Evolutionary conservation across 2,888 invertebrate species (phyloP).

Genomic region (Drosophila sordidula): DNA sequence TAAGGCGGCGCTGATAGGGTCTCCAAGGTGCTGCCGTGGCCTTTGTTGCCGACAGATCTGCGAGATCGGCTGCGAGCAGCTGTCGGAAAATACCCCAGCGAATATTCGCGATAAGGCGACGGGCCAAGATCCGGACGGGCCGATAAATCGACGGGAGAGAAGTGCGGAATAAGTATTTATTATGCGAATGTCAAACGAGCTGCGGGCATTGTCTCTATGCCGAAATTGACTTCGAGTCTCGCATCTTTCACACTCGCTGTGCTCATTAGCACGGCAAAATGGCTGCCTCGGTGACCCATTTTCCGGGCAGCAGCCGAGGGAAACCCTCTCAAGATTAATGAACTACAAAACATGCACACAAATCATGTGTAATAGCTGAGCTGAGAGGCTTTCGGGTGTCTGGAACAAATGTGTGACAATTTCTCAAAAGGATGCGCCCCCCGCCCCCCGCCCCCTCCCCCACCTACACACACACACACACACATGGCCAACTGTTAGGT

Average conservation of each 20-base stretch:
- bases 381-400: constrained; percentile 21
- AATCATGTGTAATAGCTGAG: constrained; percentile 66
- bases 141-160: no score
- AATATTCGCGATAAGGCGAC: constrained; percentile 28
- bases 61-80: constrained; percentile 58
- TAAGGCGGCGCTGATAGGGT: constrained; percentile 36
- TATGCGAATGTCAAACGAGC: constrained; percentile 37
- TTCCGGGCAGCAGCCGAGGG: constrained; percentile 5
- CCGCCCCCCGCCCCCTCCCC: background rate
- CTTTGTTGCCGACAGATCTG: constrained; percentile 7
- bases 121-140: constrained; percentile 1
- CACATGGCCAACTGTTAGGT: constrained; percentile 40
- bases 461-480: no score
- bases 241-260: constrained; percentile 15
- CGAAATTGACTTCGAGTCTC: constrained; percentile 3
- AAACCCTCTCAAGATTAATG: constrained; percentile 65
- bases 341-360: constrained; percentile 76
- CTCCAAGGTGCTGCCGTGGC: constrained; percentile 36
- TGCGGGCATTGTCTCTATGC: constrained; percentile 22
- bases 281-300: constrained; percentile 63
- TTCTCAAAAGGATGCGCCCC: constrained; percentile 55
- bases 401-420: constrained; percentile 75
- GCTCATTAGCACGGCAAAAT: constrained; percentile 30
- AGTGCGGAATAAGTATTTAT: constrained; percentile 26
- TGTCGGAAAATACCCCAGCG: constrained; percentile 48